These are phyloP conservation scores for Eriocheir sinensis DNA, from an alignment of 1,140 invertebrate genomes.

Conservation along the genomic window DNA sequence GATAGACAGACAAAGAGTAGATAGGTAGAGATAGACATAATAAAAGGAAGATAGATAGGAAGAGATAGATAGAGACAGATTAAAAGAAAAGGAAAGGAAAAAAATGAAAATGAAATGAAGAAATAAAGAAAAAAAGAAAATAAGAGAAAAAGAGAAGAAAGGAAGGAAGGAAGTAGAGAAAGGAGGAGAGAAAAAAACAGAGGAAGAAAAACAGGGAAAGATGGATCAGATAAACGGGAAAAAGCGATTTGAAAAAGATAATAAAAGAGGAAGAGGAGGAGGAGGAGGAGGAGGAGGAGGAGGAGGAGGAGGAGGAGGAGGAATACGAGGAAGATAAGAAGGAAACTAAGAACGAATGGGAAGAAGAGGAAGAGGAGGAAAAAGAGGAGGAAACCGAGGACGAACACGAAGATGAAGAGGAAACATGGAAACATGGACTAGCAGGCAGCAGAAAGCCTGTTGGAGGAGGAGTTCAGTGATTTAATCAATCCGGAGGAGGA, in stretches of 20 bases:
- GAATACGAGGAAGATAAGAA: neutral
- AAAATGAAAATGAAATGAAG: neutral
- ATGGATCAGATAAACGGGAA: neutral
- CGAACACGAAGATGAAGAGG: neutral
- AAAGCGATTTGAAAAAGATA: neutral
- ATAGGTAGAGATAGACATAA: no score
- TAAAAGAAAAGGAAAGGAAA: neutral
- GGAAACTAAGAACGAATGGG: neutral
- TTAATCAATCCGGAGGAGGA: neutral
- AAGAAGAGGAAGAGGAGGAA: neutral
- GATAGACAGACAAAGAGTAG: neutral
- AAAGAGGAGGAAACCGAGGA: neutral
- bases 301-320: neutral
- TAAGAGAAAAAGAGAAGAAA: neutral
- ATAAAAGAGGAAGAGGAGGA: neutral
- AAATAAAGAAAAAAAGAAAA: neutral
- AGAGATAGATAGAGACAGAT: neutral
- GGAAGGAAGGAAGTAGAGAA: neutral
- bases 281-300: neutral
- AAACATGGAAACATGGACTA: no score
- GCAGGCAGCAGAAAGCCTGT: no score
- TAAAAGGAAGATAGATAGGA: neutral
- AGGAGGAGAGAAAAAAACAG: neutral
- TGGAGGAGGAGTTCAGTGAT: neutral
- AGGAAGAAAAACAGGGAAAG: neutral